Conservation (phyloP, 2,888 invertebrate species). For the Pycnomerus fuliginosus region DNA sequence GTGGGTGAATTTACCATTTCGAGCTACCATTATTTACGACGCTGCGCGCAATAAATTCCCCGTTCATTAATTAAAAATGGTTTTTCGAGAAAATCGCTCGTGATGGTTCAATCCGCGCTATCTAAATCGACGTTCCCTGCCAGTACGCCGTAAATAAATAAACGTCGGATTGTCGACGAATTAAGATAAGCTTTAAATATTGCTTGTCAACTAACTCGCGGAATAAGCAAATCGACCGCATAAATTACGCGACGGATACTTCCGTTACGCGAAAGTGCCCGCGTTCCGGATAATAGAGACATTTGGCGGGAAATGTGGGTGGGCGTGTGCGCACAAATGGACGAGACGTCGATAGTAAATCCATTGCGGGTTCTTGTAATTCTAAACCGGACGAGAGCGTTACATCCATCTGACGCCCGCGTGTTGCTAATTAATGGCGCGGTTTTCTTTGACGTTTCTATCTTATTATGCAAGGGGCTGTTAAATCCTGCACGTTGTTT, state of each 20-base stretch:
- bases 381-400: conserved; percentile 36
- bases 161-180: conserved; percentile 38
- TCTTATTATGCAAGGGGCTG: too few relatives aligned
- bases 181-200: conserved; percentile 44
- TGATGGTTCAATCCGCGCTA: too few relatives aligned
- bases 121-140: conserved; percentile 33
- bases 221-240: conserved; percentile 30
- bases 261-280: conserved; percentile 12
- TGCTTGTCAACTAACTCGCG: conserved; percentile 36
- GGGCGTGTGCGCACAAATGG: conserved; percentile 29
- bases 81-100: too few relatives aligned
- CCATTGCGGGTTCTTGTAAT: conserved; percentile 40
- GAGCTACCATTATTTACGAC: conserved; percentile 45
- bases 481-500: too few relatives aligned
- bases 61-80: conserved; percentile 35
- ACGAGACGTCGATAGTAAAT: conserved; percentile 38
- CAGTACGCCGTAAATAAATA: conserved; percentile 28
- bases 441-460: too few relatives aligned
- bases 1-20: conserved; percentile 46
- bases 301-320: conserved; percentile 13
- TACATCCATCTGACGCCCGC: conserved; percentile 40
- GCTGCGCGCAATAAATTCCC: conserved; percentile 40
- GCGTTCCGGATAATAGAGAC: conserved; percentile 16
- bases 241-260: too few relatives aligned
- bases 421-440: too few relatives aligned